Evolutionary conservation across 2,797 vertebrate genomes (phyloP), one percentile per base, ranked within the genome.

Genomic region (Mionectes olivaceus): DNA sequence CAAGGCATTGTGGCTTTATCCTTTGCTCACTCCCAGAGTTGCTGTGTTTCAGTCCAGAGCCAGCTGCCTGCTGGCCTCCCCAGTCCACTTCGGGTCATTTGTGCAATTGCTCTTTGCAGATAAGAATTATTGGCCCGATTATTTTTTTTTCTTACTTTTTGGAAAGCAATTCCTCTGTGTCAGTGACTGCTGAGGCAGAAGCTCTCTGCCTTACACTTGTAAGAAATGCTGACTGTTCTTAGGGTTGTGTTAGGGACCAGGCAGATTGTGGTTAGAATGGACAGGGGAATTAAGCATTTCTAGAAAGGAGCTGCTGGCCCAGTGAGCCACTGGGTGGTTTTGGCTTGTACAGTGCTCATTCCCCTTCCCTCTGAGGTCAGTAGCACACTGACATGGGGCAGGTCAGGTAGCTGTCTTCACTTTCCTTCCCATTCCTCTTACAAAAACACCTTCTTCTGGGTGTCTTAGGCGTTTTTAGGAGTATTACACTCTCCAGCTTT

Each of bases 71-170:
- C 33, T 41, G 10, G 1, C 18, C 21, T 47, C 55, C 15, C 63
- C 3, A 0, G 7, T 11, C 33, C 83, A 14, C n/a, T 98, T 95
- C 96, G 98, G 98, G 97, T 98, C 98, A 97, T 98, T 98, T 98
- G 98, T 99, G 98, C 99, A 99, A 99, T 99, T 99, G 98, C 98
- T 98, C 98, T 99, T 98, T 99, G 98, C 99, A 99, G 99, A 99
- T 99, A 99, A 99, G 98, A 99, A 99, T 99, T 99, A 99, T 99
- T 99, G 99, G 99, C 98, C 98, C 65, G 97, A 99, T 99, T 99
- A 99, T 99, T 99, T 99, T 99, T 50, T 50, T n/a, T n/a, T n/a
- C n/a, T n/a, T n/a, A n/a, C n/a, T n/a, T n/a, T n/a, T n/a, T n/a
- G n/a, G n/a, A n/a, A n/a, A n/a, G n/a, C n/a, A 98, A 98, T 98